A percentile compares a stretch with the other conserved stretches of the same genome.
Evolutionary conservation across 2,888 invertebrate species (phyloP).

Genomic region (Drosophila sordidula): DNA sequence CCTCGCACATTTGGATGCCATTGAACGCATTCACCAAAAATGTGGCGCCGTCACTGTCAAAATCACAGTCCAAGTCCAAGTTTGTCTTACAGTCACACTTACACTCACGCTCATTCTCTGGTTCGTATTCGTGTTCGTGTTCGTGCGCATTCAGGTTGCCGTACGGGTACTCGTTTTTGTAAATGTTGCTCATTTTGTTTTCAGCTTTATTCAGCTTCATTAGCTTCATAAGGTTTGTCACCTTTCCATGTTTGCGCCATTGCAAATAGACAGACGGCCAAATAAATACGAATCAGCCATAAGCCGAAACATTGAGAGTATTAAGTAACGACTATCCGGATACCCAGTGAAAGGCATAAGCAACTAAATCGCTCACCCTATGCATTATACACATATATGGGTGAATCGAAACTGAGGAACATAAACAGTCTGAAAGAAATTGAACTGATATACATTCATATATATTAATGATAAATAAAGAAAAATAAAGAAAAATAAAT

Average conservation of each 20-base stretch:
- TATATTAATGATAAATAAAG: too few species aligned
- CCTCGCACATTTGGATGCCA: constrained; percentile 34
- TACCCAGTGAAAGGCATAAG: constrained; percentile 13
- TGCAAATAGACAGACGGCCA: constrained; percentile 27
- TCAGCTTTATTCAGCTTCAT: constrained; percentile 50
- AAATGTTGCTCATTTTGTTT: constrained; percentile 33
- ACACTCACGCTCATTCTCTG: neutral
- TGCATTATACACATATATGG: too few species aligned
- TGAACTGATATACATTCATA: too few species aligned
- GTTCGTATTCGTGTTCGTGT: neutral
- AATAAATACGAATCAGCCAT: constrained; percentile 16
- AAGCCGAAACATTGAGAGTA: neutral
- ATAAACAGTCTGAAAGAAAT: too few species aligned
- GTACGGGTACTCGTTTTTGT: constrained; percentile 18
- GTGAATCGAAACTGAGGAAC: too few species aligned
- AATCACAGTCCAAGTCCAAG: constrained; percentile 46
- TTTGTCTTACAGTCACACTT: constrained; percentile 20
- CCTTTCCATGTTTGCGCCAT: constrained; percentile 43
- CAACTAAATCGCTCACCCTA: neutral
- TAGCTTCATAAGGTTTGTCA: constrained; percentile 59
- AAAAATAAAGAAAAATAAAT: too few species aligned
- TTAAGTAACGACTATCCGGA: neutral
- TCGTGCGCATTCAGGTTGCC: constrained; percentile 23
- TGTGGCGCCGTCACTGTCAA: constrained; percentile 42
- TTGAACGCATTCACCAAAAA: constrained; percentile 55